phyloP scores from a whole-genome alignment of 2,113 vertebrate genomes.

The Aleadryas rufinucha region DNA sequence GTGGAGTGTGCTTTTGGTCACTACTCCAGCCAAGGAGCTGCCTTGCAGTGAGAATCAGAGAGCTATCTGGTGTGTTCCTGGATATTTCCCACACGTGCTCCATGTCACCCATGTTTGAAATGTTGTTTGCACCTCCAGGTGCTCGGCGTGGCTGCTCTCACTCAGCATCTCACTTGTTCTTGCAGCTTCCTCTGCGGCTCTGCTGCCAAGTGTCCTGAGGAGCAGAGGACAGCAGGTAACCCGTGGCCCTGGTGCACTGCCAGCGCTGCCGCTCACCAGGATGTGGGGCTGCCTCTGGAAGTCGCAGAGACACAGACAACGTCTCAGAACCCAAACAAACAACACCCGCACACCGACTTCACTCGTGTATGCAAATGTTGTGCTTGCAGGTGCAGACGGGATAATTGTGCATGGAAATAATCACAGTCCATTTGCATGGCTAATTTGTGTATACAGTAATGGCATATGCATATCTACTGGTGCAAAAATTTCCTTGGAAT shows the following conservation, averaged over 20 bases:
- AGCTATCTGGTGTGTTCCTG: neutral
- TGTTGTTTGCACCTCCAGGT: neutral
- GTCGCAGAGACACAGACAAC: neutral
- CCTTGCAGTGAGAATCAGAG: too few relatives aligned
- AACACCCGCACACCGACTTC: neutral
- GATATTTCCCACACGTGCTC: neutral
- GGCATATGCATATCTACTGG: neutral
- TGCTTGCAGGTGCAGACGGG: neutral
- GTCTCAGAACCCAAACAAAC: neutral
- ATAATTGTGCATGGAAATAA: slow-evolving; percentile 26
- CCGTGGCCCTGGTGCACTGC: accelerated
- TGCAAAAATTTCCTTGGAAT: neutral
- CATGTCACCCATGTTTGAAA: accelerated
- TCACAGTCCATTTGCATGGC: slow-evolving; percentile 23
- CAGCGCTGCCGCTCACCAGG: neutral
- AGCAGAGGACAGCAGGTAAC: neutral
- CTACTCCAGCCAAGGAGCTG: neutral
- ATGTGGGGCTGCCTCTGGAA: neutral
- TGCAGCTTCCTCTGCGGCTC: neutral
- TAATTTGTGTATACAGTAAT: neutral
- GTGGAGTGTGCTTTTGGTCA: neutral
- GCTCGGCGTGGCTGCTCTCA: neutral
- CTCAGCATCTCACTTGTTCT: neutral
- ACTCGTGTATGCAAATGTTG: neutral
- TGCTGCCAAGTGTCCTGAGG: accelerated